Percentiles rank a stretch among this genome's conserved stretches.
phyloP scores from a whole-genome alignment of 92 coral and sea anemone genomes.

The Epizoanthus ramosus region DNA sequence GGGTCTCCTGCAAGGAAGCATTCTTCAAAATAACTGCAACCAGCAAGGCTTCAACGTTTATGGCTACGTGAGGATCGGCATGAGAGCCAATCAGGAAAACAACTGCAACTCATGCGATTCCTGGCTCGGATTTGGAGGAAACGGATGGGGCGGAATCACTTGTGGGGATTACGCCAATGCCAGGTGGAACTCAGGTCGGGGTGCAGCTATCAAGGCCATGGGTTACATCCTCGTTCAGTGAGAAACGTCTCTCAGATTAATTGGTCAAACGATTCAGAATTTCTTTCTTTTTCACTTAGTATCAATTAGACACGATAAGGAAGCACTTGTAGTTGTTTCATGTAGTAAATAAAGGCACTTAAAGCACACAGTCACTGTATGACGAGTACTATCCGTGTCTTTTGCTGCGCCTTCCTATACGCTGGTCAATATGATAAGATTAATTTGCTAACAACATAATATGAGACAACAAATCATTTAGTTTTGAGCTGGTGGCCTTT shows the following conservation, averaged over 20 bases:
- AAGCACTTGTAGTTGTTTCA: too few relatives aligned
- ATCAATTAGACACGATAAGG: too few relatives aligned
- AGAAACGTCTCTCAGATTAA: neutral
- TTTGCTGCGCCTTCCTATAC: too few relatives aligned
- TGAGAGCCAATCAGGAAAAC: slow-evolving; percentile 16
- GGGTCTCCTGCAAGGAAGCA: neutral
- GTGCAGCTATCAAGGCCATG: slow-evolving; percentile 13
- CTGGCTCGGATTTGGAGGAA: slow-evolving; percentile 15
- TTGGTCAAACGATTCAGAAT: too few relatives aligned
- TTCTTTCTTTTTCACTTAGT: too few relatives aligned
- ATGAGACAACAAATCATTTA: too few relatives aligned
- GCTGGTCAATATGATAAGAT: too few relatives aligned
- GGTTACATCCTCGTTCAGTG: slow-evolving; percentile 19
- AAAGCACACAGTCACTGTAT: too few relatives aligned
- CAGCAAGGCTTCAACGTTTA: slow-evolving; percentile 11
- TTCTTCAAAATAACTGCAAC: slow-evolving; percentile 22
- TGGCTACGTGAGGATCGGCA: slow-evolving; percentile 7
- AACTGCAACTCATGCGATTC: slow-evolving; percentile 17
- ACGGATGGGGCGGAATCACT: neutral
- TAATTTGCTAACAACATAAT: too few relatives aligned
- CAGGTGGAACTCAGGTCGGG: neutral
- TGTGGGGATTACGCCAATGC: neutral
- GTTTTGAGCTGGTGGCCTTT: too few relatives aligned
- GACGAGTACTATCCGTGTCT: too few relatives aligned
- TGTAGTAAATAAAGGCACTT: too few relatives aligned